Base-by-base conservation (phyloP, 2,797 vertebrate genomes). In the Acanthornis magna region DNA sequence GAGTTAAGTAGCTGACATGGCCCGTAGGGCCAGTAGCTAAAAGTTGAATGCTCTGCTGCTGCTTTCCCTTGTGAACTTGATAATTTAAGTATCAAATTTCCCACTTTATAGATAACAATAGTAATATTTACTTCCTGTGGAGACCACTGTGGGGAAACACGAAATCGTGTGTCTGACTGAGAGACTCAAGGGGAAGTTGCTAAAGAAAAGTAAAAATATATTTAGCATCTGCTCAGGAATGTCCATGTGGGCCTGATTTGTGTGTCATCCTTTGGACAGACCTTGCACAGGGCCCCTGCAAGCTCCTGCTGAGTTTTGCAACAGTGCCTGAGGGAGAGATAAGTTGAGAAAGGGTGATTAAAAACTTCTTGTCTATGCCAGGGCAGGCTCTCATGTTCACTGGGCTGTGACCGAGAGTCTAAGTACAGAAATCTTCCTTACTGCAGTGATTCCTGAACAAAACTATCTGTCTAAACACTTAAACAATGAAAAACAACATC, bases 211-310 rank as follows among this genome's bases (percentile, higher is more conserved):
- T 79, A 73, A 57, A 86, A 94, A 23, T 70, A 10, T 23, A 83
- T 91, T 93, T 68, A 91, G 66, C 58, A 66, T 88, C 43, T 86
- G 62, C 79, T 73, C 81, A 21, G 53, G 62, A 88, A 83, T 57
- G 80, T 80, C 76, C 95, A 84, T 54, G 89, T 94, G 95, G 95
- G 81, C 42, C 93, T 92, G 92, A 66, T 81, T 60, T 93, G 91
- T 65, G 85, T 84, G 93, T 88, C 95, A 81, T 72, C 87, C 61
- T 45, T 79, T 75, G 95, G 78, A 32, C 3, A 85, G 82, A 91
- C 66, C 82, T 86, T 78, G 91, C 82, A 45, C 3, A 50, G 87
- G 67, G 87, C 78, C 95, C 72, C 88, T 88, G 72, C 42, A 26
- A 80, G 78, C 91, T 91, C 91, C 76, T 92, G 92, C 92, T 94